Conservation (phyloP, 2,797 vertebrate species). For the Halcyon chelicuti region DNA sequence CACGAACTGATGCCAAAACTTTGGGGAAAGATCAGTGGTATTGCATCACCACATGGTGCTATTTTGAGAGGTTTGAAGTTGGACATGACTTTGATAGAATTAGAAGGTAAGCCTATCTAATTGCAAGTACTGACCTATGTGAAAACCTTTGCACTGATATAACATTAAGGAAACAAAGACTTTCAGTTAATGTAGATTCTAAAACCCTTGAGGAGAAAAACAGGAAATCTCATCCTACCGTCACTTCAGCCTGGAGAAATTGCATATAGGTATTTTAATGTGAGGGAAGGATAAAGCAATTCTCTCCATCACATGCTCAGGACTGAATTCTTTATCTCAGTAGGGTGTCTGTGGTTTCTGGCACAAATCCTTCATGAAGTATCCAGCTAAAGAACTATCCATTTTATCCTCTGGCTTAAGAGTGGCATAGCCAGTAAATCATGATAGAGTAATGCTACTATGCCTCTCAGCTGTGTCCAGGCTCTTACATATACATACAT, state of each 20-base stretch:
- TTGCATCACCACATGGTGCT: background rate
- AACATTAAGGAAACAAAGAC: background rate
- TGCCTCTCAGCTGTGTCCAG: background rate
- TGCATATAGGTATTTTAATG: background rate
- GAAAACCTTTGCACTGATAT: background rate
- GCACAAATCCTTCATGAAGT: background rate
- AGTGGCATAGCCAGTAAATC: background rate
- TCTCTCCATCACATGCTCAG: background rate
- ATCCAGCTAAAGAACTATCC: background rate
- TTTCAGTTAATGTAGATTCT: background rate
- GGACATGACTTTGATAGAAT: background rate
- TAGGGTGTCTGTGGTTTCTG: background rate
- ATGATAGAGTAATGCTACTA: background rate
- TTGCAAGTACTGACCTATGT: background rate
- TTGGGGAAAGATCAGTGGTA: background rate
- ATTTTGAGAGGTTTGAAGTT: background rate
- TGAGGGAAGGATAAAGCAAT: background rate
- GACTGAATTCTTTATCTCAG: background rate
- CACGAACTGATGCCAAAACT: background rate
- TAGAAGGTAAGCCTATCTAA: background rate
- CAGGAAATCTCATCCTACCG: background rate
- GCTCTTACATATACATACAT: background rate
- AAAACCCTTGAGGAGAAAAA: background rate
- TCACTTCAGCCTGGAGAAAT: background rate
- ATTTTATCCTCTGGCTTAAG: background rate